Percentiles rank a stretch among this genome's conserved stretches.
These are phyloP conservation scores for Thalpophila matura DNA, from an alignment of 2,888 invertebrate genomes.

Conservation along the genomic window DNA sequence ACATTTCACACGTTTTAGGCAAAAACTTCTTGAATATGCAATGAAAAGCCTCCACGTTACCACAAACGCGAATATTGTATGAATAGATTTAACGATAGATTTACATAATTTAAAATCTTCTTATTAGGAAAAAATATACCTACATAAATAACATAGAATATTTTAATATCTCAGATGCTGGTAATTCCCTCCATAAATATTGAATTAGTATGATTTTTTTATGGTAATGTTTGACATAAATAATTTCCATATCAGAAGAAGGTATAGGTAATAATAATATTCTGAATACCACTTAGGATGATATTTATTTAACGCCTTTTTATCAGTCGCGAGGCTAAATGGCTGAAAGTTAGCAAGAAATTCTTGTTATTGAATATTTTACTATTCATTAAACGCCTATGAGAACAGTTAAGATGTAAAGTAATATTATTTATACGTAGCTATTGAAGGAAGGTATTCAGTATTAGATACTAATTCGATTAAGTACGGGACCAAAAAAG, in stretches of 20 bases:
- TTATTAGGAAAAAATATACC: not conserved
- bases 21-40: not conserved
- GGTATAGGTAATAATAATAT: not conserved
- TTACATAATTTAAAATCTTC: constrained; percentile 24
- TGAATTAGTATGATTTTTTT: not conserved
- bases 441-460: too few species aligned
- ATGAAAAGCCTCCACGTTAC: constrained; percentile 16
- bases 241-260: not conserved
- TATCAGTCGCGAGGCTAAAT: constrained; percentile 2
- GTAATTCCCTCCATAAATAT: constrained; percentile 17
- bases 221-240: constrained; percentile 40
- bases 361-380: constrained; percentile 20
- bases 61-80: not conserved
- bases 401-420: not conserved
- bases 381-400: not conserved
- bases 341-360: constrained; percentile 8
- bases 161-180: not conserved
- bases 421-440: too few species aligned
- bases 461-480: too few species aligned
- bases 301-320: constrained; percentile 1
- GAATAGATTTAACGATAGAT: constrained; percentile 7
- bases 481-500: too few species aligned
- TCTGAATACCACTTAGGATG: not conserved
- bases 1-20: constrained; percentile 5
- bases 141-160: not conserved